Base-by-base conservation (phyloP, 2,888 invertebrate species). In the Leptinotarsa rubiginosa region DNA sequence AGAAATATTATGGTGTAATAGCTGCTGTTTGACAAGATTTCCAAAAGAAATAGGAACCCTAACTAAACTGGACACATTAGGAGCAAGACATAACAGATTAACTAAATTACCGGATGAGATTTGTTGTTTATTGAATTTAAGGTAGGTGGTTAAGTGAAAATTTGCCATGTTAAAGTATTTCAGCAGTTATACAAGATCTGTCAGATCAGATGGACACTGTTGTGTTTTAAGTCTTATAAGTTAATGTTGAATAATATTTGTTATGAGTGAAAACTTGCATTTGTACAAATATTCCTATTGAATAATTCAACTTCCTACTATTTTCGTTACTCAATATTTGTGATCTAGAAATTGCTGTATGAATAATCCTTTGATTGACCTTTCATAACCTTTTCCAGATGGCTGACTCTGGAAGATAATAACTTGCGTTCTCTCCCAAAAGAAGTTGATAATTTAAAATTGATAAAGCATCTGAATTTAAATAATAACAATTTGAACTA, bases 1-100 rank as follows among this genome's bases (percentile, higher is more conserved):
- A 69, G 92, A 93, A 84, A 91, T 91, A 2, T 89, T 93, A 79
- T 93, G 93, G 93, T 92, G 93, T 83, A 93, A 93, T 82, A 90
- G 88, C 69, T 89, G 89, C 5, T 90, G 90, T 4, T 84, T 93
- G 25, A 85, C 86, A 18, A 88, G 88, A 77, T 88, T 93, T 67
- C 93, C 93, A 0, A 88, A 89, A 65, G 92, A 92, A 85, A 90
- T 93, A 65, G 90, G 91, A 1, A 90, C 90, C 81, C 89, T 93
- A 75, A 86, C 87, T 52, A 89, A 89, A 74, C 85, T 93, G 50
- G 91, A 93, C 79, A 93, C 92, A 5, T 90, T 93, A 81, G 93
- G 93, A 18, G 92, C 92, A 0, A 89, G 93, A 59, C 92, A 92
- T 64, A 93, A 93, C 88, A 88, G 89, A 77, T 87, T 93, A 2